Base-by-base conservation (phyloP, 2,113 vertebrate species). In the Leuciscus idus region DNA sequence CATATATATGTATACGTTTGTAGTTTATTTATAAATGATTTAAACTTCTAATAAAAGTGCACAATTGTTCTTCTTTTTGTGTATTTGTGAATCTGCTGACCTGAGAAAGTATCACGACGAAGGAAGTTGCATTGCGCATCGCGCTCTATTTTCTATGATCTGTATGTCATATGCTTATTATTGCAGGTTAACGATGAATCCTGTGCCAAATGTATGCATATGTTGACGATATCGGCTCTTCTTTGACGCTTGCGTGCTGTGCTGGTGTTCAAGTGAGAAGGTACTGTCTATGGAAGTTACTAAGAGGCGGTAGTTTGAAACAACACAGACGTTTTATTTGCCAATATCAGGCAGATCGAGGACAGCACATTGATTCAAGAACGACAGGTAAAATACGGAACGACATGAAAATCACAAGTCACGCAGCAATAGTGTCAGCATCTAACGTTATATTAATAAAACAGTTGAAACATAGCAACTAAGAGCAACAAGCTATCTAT, bases 241-340 rank as follows among this genome's bases (percentile, higher is more conserved):
- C 30, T 39, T 15, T 26, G 8, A 43, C 70, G 64, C 39, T 39
- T 12, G 33, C 68, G 68, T 10, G 68, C 9, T 72, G 33, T 23
- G 68, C 68, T 39, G 2, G 8, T 39, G 33, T 23, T 72, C 68
- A 72, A 39, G n/a, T 48, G 4, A 50, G n/a, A 4, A n/a, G n/a
- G n/a, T n/a, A n/a, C n/a, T n/a, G n/a, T n/a, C n/a, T n/a, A n/a
- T n/a, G n/a, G n/a, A n/a, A 15, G 23, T 66, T 13, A 66, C 15
- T 9, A 28, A 46, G 39, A 52, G 46, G 62, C 81, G 81, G 81
- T 36, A 55, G 6, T 36, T 82, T 55, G 81, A 82, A 82, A 82
- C 28, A 50, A 33, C 74, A n/a, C 19, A 62, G 57, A 78, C 6
- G 13, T 17, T 11, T 64, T 81, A 4, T 79, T 19, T 21, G 57